Evolutionary conservation across 2,888 invertebrate species (phyloP).

Genomic region (Lepidocyrtinus sp.): DNA sequence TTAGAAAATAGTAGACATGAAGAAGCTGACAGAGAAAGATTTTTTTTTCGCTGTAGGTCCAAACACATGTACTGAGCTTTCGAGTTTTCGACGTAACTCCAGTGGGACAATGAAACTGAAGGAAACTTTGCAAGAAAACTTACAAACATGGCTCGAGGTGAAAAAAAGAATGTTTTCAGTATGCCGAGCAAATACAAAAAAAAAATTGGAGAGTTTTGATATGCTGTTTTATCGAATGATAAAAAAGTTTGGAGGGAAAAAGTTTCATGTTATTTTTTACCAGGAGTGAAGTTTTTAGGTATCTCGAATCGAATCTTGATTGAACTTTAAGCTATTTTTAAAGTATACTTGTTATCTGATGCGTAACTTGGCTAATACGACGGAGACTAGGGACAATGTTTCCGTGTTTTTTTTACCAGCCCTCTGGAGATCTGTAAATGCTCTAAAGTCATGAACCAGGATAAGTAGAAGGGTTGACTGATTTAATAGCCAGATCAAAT

Average conservation of each 20-base stretch:
- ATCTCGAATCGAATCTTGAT: constrained; percentile 7
- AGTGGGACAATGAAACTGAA: constrained; percentile 9
- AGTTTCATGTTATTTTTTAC: background rate
- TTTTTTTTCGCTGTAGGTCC: constrained; percentile 8
- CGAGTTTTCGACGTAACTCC: constrained; percentile 10
- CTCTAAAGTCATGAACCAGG: background rate
- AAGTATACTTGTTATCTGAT: background rate
- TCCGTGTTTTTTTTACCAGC: background rate
- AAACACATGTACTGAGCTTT: constrained; percentile 10
- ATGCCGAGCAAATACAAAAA: constrained; percentile 6
- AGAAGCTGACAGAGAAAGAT: background rate
- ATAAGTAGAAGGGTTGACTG: background rate
- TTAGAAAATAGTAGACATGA: constrained; percentile 7
- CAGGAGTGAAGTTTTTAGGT: background rate
- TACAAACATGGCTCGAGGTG: constrained; percentile 13
- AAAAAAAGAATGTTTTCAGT: constrained; percentile 4
- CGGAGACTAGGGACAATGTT: background rate
- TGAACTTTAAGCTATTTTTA: constrained; percentile 12
- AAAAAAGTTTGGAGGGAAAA: background rate
- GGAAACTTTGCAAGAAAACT: constrained; percentile 2
- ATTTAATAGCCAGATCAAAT: background rate
- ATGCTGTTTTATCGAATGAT: background rate
- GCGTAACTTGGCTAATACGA: background rate
- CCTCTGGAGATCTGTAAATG: background rate
- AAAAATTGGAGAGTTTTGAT: background rate